Conservation (phyloP, 2,888 invertebrate genomes). For the Glyphotaelius pellucidus region DNA sequence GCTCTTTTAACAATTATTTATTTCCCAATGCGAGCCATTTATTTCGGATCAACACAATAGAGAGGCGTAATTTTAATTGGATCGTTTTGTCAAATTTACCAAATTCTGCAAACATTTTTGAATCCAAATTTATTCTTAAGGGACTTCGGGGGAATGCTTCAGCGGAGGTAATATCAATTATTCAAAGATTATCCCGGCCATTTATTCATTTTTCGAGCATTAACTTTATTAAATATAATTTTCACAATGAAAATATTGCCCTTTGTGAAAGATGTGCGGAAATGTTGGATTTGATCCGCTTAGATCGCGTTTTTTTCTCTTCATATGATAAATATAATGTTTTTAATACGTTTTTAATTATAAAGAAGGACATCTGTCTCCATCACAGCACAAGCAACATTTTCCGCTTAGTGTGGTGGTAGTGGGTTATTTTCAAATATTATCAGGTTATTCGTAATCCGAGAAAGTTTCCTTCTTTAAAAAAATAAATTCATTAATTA, state of each 20-base stretch:
- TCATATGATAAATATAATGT: neutral
- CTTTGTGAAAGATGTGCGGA: neutral
- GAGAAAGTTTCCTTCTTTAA: too few relatives aligned
- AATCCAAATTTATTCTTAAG: neutral
- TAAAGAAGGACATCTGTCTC: too few relatives aligned
- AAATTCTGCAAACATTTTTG: neutral
- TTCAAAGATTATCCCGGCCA: neutral
- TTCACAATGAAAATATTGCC: neutral
- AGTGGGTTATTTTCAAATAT: too few relatives aligned
- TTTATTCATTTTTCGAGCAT: neutral
- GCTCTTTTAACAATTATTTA: conserved; percentile 6
- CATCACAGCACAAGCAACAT: too few relatives aligned
- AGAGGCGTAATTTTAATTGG: neutral
- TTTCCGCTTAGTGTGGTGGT: too few relatives aligned
- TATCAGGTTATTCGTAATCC: too few relatives aligned
- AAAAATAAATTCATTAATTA: too few relatives aligned
- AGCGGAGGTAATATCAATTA: neutral
- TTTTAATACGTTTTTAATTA: too few relatives aligned
- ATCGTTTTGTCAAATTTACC: neutral
- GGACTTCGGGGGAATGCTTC: neutral
- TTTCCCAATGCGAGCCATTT: neutral
- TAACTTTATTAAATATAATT: neutral
- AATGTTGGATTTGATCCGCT: neutral
- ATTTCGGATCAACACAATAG: neutral
- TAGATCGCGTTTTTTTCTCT: neutral